Conservation (phyloP, 2,888 invertebrate genomes). For the Cremastinae sp. region DNA sequence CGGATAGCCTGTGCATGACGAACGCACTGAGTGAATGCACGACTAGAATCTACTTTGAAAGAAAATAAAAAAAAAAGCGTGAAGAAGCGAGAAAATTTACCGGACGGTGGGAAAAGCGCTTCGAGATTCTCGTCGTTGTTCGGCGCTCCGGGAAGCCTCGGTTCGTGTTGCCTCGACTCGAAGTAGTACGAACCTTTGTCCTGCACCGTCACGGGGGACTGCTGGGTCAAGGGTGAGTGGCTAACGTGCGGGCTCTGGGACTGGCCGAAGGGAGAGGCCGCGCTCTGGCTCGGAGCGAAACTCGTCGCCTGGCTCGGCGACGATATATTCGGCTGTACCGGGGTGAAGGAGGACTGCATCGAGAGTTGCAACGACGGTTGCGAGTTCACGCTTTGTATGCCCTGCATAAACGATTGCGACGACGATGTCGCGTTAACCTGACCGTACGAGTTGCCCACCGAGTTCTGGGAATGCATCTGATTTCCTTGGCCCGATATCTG, state of each 20-base stretch:
- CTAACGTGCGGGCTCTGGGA: conserved; percentile 75
- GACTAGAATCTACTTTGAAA: not conserved
- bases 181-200: conserved; percentile 75
- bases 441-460: conserved; percentile 69
- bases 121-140: conserved; percentile 81
- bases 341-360: conserved; percentile 62
- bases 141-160: conserved; percentile 56
- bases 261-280: conserved; percentile 72
- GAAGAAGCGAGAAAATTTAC: conserved; percentile 68
- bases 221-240: conserved; percentile 75
- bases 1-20: conserved; percentile 82
- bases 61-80: not conserved
- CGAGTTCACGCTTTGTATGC: conserved; percentile 62
- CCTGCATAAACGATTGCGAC: conserved; percentile 66
- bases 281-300: conserved; percentile 69
- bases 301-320: conserved; percentile 73
- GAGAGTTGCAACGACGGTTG: conserved; percentile 62
- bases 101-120: conserved; percentile 85
- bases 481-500: conserved; percentile 79
- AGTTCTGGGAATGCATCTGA: conserved; percentile 67
- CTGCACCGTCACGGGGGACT: conserved; percentile 77
- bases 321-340: conserved; percentile 70
- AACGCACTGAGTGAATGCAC: not conserved
- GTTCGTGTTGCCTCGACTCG: conserved; percentile 70
- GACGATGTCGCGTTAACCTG: conserved; percentile 70